A percentile compares a stretch with the other conserved stretches of the same genome.
Conservation (phyloP, 1,140 invertebrate genomes). For the Conopomorpha cramerella region DNA sequence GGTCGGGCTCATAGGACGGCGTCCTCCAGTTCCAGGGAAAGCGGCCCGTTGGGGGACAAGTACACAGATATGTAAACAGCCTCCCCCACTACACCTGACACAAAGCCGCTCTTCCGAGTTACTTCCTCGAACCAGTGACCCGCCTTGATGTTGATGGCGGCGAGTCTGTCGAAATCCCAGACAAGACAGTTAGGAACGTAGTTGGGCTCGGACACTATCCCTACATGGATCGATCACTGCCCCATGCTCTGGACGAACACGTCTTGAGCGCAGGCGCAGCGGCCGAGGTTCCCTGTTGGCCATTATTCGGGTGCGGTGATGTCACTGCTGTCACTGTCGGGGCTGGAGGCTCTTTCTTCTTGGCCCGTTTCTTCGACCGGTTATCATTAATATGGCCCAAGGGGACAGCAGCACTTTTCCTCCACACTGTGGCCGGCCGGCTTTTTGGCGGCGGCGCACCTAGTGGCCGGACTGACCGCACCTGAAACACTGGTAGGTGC, state of each 20-base stretch:
- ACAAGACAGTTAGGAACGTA: background rate
- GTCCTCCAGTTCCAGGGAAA: too few relatives aligned
- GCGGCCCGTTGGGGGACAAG: slow-evolving; percentile 1
- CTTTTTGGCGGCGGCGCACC: slow-evolving; percentile 2
- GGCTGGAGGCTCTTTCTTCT: background rate
- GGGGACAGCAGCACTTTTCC: background rate
- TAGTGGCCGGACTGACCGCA: too few relatives aligned
- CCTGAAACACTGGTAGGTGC: too few relatives aligned
- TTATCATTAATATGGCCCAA: background rate
- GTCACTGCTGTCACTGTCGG: background rate
- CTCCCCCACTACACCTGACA: background rate
- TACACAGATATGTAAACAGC: background rate
- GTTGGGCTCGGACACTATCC: too few relatives aligned
- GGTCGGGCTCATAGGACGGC: too few relatives aligned
- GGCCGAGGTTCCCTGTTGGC: background rate
- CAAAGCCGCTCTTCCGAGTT: too few relatives aligned
- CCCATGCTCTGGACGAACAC: background rate
- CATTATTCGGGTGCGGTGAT: background rate
- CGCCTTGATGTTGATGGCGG: background rate
- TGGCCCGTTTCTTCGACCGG: background rate
- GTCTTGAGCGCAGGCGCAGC: too few relatives aligned
- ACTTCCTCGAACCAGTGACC: background rate
- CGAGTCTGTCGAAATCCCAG: too few relatives aligned
- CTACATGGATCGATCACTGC: background rate
- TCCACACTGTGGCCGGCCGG: background rate